Evolutionary conservation across 2,113 vertebrate genomes (phyloP).

Genomic region (Actenoides hombroni): DNA sequence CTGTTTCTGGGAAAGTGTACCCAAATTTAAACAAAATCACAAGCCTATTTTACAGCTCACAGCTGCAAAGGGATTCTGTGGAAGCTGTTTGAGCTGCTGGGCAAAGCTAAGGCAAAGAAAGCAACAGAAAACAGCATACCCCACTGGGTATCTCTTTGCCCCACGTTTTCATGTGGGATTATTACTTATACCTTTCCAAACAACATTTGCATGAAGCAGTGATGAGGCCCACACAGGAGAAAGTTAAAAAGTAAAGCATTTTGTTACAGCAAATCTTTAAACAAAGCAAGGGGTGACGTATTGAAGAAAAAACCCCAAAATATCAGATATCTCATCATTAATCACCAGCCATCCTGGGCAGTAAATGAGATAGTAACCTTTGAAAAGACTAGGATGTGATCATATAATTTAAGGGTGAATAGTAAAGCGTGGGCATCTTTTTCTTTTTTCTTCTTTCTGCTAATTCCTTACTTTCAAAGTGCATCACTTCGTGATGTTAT

Average conservation of each 20-base stretch:
- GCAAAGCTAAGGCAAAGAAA: not conserved
- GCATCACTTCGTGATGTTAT: not conserved
- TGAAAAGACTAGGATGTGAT: not conserved
- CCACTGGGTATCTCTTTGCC: not conserved
- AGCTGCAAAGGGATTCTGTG: not conserved
- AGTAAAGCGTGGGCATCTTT: not conserved
- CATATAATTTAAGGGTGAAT: not conserved
- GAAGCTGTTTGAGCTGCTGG: not conserved
- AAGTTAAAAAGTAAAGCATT: not conserved
- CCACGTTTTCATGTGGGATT: not conserved
- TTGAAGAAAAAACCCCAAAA: not conserved
- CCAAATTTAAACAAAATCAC: constrained; percentile 2
- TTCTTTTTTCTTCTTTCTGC: not conserved
- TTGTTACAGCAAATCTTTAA: not conserved
- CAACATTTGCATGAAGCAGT: not conserved
- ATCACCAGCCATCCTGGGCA: not conserved
- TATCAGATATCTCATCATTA: not conserved
- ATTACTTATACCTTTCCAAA: not conserved
- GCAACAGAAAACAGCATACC: not conserved
- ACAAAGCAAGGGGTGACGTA: not conserved
- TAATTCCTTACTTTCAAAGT: not conserved
- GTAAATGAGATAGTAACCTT: not conserved
- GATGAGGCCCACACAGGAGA: not conserved
- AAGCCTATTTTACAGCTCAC: not conserved
- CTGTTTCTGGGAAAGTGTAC: not conserved